Evolutionary conservation across 2,888 invertebrate genomes (phyloP), one percentile per base, ranked within the genome.

Genomic region (Phragmatobia fuliginosa): DNA sequence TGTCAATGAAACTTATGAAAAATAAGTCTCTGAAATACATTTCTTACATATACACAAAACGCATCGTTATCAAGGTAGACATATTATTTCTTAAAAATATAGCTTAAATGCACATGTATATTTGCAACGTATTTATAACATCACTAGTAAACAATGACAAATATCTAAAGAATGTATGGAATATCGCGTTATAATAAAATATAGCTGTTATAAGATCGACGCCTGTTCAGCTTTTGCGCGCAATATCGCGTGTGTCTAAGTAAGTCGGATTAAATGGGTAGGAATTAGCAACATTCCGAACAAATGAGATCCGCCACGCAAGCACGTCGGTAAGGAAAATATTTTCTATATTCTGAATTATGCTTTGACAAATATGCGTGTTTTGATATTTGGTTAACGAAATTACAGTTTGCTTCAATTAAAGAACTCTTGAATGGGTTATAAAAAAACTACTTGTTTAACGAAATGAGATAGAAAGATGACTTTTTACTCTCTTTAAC

Each of bases 221-320:
- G 81, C 81, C 81, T 80, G 74, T 49, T 64, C 45, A 67, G 63
- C 10, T 59, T 67, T 10, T 69, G 66, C 49, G 71, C 70, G 77
- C 80, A 77, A 78, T 72, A 36, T 78, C 21, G 77, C 77, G 75
- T 78, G 79, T 59, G 38, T 41, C 10, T 52, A n/a, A 41, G 59
- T 36, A 68, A 72, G 49, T 66, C 77, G 56, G 71, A 73, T 71
- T 68, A 74, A 77, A 75, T 70, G 56, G 65, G 38, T 59, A 78
- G 79, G 80, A 73, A 80, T 78, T 77, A 72, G 31, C 62, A n/a
- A 71, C 69, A 78, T 78, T 72, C 80, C 71, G 10, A 68, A 45
- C 70, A 71, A 71, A 79, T 73, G 61, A 71, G 70, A 70, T 69
- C 21, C 33, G 32, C 32, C 74, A 75, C 72, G 75, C 77, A 41